Conservation (phyloP, 2,113 vertebrate species). For the Excalfactoria chinensis region DNA sequence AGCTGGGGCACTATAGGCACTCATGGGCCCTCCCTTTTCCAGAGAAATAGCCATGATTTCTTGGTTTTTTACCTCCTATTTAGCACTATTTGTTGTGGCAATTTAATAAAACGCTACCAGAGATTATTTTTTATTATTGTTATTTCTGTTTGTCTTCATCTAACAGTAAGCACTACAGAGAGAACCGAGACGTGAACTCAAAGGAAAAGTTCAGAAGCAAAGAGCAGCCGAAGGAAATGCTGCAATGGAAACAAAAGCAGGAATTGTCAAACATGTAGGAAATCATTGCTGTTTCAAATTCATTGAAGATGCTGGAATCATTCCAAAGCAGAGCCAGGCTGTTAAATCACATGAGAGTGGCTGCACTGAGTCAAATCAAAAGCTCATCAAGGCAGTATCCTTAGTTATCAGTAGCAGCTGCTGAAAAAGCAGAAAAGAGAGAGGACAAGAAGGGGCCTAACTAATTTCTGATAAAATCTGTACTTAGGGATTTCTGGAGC, state of each 20-base stretch:
- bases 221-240: conserved; percentile 28
- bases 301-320: not conserved
- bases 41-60: not conserved
- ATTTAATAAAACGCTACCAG: not conserved
- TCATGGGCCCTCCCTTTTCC: not conserved
- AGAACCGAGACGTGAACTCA: not conserved
- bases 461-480: not conserved
- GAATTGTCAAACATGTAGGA: conserved; percentile 32
- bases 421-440: not conserved
- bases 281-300: conserved; percentile 10
- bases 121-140: not conserved
- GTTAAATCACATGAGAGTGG: conserved; percentile 3
- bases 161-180: not conserved
- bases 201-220: conserved; percentile 19
- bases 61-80: not conserved
- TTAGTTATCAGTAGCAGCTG: not conserved
- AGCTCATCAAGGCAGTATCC: not conserved
- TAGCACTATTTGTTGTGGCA: not conserved
- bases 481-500: not conserved
- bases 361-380: conserved; percentile 29
- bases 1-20: not conserved
- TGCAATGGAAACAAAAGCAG: conserved; percentile 37
- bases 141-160: not conserved
- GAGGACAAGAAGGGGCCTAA: not conserved
- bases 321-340: not conserved